Conservation (phyloP, 1,140 invertebrate genomes). For the Drosophila subpulchrella region DNA sequence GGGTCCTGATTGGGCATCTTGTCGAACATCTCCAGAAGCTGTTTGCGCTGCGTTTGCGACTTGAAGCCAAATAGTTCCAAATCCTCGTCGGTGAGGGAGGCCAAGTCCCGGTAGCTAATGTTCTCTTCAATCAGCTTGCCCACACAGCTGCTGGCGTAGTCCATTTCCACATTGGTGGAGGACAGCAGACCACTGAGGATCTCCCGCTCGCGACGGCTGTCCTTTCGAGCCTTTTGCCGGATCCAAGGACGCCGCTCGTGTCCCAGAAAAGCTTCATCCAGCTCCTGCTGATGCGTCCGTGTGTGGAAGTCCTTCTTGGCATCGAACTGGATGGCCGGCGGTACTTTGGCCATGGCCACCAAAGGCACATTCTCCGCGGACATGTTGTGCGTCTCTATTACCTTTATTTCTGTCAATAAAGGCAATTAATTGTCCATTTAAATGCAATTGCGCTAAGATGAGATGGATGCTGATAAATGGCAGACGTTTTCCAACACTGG, state of each 20-base stretch:
- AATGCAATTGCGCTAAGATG: conserved; percentile 15
- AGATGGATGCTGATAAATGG: not conserved
- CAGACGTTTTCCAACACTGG: conserved; percentile 5
- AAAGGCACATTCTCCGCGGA: conserved; percentile 45
- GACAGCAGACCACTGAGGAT: conserved; percentile 28
- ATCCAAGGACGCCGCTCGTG: conserved; percentile 34
- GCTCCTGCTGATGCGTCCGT: conserved; percentile 41
- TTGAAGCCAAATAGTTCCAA: conserved; percentile 66
- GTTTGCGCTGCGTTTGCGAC: conserved; percentile 28
- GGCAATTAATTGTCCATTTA: conserved; percentile 17
- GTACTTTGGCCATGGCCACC: conserved; percentile 4
- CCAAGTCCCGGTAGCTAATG: conserved; percentile 65
- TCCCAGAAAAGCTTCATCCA: conserved; percentile 55
- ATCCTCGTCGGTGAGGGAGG: conserved; percentile 59
- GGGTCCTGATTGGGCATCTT: conserved; percentile 71
- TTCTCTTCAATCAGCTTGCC: conserved; percentile 58
- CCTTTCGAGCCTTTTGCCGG: not conserved
- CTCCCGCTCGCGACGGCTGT: conserved; percentile 37
- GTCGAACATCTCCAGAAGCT: conserved; percentile 57
- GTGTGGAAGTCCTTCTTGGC: conserved; percentile 57
- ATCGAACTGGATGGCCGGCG: conserved; percentile 46
- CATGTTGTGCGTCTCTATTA: conserved; percentile 24
- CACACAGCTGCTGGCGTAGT: conserved; percentile 7
- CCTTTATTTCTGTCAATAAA: not conserved
- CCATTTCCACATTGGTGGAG: conserved; percentile 1